A percentile compares a stretch with the other conserved stretches of the same genome.
Evolutionary conservation across 2,113 vertebrate genomes (phyloP).

Genomic region (Nipponia nippon): DNA sequence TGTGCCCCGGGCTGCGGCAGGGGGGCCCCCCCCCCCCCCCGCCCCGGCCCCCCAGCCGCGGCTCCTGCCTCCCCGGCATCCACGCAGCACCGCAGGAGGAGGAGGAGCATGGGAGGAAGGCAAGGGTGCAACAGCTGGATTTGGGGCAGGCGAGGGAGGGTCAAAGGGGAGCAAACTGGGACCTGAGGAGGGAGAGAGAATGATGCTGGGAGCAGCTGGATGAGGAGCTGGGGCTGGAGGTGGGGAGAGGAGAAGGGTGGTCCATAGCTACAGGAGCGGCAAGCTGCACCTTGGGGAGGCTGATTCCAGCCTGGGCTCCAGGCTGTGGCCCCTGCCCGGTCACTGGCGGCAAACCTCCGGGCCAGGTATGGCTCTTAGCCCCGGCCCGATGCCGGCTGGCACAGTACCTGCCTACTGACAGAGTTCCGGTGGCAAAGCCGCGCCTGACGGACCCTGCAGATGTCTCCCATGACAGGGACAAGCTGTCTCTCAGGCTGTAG

Average conservation of each 20-base stretch:
- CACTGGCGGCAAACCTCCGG: not conserved
- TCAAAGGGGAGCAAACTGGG: not conserved
- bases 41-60: too few species aligned
- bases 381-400: too few species aligned
- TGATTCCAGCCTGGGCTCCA: not conserved
- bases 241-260: not conserved
- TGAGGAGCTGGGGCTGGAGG: not conserved
- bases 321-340: not conserved
- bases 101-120: not conserved
- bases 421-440: not conserved
- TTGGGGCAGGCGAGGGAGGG: not conserved
- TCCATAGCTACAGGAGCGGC: not conserved
- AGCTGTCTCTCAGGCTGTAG: too few species aligned
- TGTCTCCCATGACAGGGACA: not conserved
- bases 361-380: too few species aligned
- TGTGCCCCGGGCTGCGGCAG: accelerated
- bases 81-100: not conserved
- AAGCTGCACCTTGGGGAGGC: not conserved
- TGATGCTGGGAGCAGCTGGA: not conserved
- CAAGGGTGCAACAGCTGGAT: not conserved
- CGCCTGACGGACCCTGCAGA: not conserved
- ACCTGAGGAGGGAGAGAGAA: not conserved
- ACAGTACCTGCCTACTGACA: accelerated
- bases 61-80: not conserved
- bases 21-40: not conserved